Evolutionary conservation across 2,797 vertebrate genomes (phyloP).

Genomic region (Synanceia verrucosa): DNA sequence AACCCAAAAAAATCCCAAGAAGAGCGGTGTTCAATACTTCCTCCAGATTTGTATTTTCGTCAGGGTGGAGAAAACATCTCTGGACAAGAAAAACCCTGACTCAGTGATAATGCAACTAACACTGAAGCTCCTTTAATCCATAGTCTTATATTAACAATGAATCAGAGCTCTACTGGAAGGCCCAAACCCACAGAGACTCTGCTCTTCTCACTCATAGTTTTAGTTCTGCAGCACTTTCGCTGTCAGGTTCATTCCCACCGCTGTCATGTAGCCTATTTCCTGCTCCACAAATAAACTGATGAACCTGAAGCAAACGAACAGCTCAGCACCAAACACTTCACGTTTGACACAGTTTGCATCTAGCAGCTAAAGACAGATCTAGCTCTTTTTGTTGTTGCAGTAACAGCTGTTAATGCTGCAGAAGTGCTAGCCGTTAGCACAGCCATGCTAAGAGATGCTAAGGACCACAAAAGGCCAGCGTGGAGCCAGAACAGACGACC

Average conservation of each 20-base stretch:
- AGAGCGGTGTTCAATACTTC: constrained; percentile 47
- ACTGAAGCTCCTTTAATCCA: constrained; percentile 16
- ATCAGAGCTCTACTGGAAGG: constrained; percentile 14
- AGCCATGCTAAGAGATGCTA: no score
- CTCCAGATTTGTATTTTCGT: constrained; percentile 58
- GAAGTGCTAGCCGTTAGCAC: no score
- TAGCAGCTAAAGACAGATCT: background rate
- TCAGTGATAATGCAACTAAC: constrained; percentile 30
- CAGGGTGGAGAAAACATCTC: constrained; percentile 29
- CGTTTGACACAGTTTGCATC: background rate
- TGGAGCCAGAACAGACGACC: background rate
- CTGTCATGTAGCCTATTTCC: background rate
- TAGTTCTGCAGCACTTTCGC: background rate
- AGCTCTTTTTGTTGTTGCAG: no score
- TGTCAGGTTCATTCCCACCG: background rate
- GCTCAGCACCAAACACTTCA: background rate
- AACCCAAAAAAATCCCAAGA: constrained; percentile 1
- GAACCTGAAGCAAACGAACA: background rate
- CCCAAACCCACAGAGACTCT: background rate
- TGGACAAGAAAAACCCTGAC: constrained; percentile 13
- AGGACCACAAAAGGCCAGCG: constrained; percentile 17
- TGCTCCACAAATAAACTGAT: background rate
- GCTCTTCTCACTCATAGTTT: background rate
- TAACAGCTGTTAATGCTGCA: no score
- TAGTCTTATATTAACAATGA: constrained; percentile 31